Percentiles rank a stretch among this genome's conserved stretches.
These are phyloP conservation scores for Papilio protenor DNA, from an alignment of 2,888 invertebrate species.

Conservation along the genomic window DNA sequence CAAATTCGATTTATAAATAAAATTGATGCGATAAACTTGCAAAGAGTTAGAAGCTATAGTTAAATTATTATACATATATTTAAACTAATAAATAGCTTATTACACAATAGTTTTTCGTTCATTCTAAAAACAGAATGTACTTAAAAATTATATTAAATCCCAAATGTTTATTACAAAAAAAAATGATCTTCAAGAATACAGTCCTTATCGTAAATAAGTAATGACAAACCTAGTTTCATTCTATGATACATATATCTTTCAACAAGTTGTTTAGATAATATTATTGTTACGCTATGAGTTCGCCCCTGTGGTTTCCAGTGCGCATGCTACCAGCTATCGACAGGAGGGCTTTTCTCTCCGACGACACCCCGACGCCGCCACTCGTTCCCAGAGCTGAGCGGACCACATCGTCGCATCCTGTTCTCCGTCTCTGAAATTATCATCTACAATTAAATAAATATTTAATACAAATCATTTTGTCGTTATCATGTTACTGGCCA, in stretches of 20 bases:
- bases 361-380: conserved; percentile 63
- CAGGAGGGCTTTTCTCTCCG: conserved; percentile 58
- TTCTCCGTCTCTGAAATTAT: conserved; percentile 47
- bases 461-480: background rate
- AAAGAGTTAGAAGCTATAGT: background rate
- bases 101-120: too few species aligned
- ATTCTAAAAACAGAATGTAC: too few species aligned
- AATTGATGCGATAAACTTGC: too few species aligned
- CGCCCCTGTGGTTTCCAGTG: conserved; percentile 71
- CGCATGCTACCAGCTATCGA: conserved; percentile 83
- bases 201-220: too few species aligned
- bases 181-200: too few species aligned
- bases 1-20: conserved; percentile 13
- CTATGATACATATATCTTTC: background rate
- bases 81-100: background rate
- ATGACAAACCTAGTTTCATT: too few species aligned
- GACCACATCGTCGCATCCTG: conserved; percentile 65
- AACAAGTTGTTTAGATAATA: background rate
- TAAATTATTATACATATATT: background rate
- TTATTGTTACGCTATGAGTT: conserved; percentile 46
- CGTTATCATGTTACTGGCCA: conserved; percentile 68
- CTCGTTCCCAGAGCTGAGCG: conserved; percentile 69
- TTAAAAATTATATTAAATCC: too few species aligned
- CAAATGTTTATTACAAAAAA: too few species aligned
- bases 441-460: conserved; percentile 51